These are phyloP conservation scores for Amphibalanus amphitrite DNA, from an alignment of 1,140 invertebrate species.

Conservation along the genomic window DNA sequence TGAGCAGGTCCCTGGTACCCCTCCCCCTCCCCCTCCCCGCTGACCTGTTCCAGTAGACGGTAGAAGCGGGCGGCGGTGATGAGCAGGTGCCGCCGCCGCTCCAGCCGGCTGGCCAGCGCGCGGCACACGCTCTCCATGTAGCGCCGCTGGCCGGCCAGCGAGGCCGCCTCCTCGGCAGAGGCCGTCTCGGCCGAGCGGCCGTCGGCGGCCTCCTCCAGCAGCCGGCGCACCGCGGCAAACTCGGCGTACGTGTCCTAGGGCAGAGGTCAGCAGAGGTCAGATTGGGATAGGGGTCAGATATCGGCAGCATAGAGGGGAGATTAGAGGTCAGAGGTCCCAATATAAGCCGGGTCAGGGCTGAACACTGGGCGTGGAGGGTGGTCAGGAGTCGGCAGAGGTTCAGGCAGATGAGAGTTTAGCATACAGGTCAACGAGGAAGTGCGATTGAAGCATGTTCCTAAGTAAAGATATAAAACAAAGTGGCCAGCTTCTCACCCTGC, in stretches of 20 bases:
- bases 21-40: too few species aligned
- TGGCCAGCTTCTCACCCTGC: constrained; percentile 15
- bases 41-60: constrained; percentile 49
- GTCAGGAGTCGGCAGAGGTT: too few species aligned
- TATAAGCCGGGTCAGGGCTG: too few species aligned
- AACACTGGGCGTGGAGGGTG: too few species aligned
- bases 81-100: constrained; percentile 50
- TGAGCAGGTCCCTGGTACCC: constrained; percentile 57
- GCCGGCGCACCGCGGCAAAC: constrained; percentile 54
- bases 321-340: too few species aligned
- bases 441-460: too few species aligned
- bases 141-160: constrained; percentile 44
- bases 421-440: too few species aligned
- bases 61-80: constrained; percentile 58
- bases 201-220: constrained; percentile 33
- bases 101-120: constrained; percentile 54
- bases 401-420: too few species aligned
- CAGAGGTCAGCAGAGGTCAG: too few species aligned
- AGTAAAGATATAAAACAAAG: not conserved
- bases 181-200: constrained; percentile 20
- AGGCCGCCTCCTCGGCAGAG: constrained; percentile 32
- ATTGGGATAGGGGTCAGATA: too few species aligned
- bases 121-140: constrained; percentile 65
- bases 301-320: too few species aligned
- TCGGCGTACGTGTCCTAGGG: constrained; percentile 18